A percentile compares a stretch with the other conserved stretches of the same genome.
phyloP scores from a whole-genome alignment of 2,797 vertebrate genomes.

The Danio albolineatus region DNA sequence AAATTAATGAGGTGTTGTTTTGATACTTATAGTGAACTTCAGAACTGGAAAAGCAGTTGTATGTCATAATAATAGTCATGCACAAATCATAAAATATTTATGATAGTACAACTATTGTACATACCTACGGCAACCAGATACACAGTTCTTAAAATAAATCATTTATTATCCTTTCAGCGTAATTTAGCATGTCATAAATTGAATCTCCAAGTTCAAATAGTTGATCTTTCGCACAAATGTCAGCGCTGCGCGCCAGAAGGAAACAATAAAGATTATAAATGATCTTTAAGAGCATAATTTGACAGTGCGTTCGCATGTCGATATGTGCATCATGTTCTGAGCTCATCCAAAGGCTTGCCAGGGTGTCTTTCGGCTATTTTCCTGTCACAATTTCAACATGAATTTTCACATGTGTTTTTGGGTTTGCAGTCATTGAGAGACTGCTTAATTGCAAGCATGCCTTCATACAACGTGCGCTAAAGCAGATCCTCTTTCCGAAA shows the following conservation, averaged over 20 bases:
- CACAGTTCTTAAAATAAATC: background rate
- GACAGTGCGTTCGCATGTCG: background rate
- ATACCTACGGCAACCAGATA: background rate
- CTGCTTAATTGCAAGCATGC: slow-evolving; percentile 29
- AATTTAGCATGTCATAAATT: background rate
- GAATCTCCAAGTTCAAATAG: background rate
- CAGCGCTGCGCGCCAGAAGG: background rate
- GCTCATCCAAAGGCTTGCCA: background rate
- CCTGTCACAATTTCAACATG: slow-evolving; percentile 22
- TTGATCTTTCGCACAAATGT: background rate
- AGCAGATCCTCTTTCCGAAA: slow-evolving; percentile 4
- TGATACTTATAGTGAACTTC: too few relatives aligned
- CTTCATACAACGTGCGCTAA: background rate
- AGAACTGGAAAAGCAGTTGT: background rate
- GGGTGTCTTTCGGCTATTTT: slow-evolving; percentile 33
- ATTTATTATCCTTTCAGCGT: background rate
- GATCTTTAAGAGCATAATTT: background rate
- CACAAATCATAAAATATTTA: background rate
- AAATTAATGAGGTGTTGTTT: too few relatives aligned
- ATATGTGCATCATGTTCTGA: slow-evolving; percentile 8
- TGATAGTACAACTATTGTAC: background rate
- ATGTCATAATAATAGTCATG: background rate
- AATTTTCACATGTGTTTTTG: slow-evolving; percentile 31
- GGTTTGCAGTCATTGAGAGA: slow-evolving; percentile 30
- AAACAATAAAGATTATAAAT: background rate